These are phyloP conservation scores for Hirtodrosophila trivittata DNA, from an alignment of 2,888 invertebrate species.

Conservation along the genomic window DNA sequence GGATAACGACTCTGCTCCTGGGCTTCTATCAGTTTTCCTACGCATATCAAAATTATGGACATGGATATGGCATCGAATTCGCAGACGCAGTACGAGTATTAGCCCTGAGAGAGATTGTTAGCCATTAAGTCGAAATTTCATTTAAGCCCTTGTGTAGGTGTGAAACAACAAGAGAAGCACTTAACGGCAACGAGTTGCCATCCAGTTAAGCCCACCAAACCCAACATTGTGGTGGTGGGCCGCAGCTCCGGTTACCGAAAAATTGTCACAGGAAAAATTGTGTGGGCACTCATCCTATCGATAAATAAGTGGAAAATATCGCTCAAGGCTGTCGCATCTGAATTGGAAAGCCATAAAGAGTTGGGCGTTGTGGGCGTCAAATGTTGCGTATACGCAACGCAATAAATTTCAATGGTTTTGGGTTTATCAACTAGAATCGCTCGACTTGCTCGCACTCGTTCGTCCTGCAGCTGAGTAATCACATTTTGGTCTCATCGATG, in stretches of 20 bases:
- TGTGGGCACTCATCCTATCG: slow-evolving; percentile 6
- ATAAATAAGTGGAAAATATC: slow-evolving; percentile 10
- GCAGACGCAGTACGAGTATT: neutral
- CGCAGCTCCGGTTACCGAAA: slow-evolving; percentile 26
- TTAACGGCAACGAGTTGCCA: slow-evolving; percentile 40
- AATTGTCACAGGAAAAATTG: slow-evolving; percentile 37
- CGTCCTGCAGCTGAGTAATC: too few relatives aligned
- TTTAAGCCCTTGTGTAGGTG: slow-evolving; percentile 53
- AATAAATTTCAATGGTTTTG: slow-evolving; percentile 58
- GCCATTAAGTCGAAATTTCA: slow-evolving; percentile 53
- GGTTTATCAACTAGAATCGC: slow-evolving; percentile 49
- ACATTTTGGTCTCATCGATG: slow-evolving; percentile 3
- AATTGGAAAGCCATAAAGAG: slow-evolving; percentile 43
- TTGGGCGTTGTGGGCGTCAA: slow-evolving; percentile 33
- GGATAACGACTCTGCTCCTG: slow-evolving; percentile 21
- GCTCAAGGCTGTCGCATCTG: slow-evolving; percentile 46
- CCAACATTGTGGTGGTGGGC: slow-evolving; percentile 23
- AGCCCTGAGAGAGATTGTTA: slow-evolving; percentile 27
- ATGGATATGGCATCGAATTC: neutral
- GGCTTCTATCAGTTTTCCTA: slow-evolving; percentile 30
- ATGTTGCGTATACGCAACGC: slow-evolving; percentile 71
- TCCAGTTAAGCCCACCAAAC: slow-evolving; percentile 34
- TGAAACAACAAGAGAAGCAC: slow-evolving; percentile 36
- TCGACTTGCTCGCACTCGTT: neutral
- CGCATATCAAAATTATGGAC: slow-evolving; percentile 30